Conservation (phyloP, 92 coral and sea anemone genomes). For the Heteractis magnifica region DNA sequence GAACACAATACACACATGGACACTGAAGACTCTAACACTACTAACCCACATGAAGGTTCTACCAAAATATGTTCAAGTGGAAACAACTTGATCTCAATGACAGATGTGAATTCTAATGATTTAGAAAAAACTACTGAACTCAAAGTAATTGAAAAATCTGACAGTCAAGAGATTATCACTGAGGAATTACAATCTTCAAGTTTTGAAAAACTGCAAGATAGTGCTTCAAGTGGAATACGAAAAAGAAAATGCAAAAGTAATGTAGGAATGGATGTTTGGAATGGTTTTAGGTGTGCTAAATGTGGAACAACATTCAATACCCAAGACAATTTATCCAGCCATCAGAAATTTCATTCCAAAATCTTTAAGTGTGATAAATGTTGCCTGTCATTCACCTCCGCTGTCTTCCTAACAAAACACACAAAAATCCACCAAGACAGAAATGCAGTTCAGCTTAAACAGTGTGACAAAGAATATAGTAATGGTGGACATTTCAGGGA, state of each 20-base stretch:
- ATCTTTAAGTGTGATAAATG: neutral
- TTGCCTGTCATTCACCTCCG: neutral
- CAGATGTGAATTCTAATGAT: neutral
- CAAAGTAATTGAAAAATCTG: neutral
- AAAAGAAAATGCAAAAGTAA: neutral
- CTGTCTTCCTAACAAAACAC: neutral
- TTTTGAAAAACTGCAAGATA: neutral
- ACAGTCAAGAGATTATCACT: neutral
- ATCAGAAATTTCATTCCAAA: neutral
- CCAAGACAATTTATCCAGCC: neutral
- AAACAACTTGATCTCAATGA: neutral
- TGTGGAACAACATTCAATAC: neutral
- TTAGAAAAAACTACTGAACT: neutral
- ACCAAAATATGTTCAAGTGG: neutral
- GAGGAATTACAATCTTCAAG: neutral
- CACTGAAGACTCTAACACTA: neutral
- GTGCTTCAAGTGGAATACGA: neutral
- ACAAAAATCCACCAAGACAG: neutral
- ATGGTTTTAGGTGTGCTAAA: neutral
- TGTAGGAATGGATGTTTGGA: neutral
- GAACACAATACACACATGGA: neutral
- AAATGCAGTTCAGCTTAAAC: neutral
- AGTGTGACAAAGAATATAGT: too few species aligned
- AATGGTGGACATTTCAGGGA: neutral
- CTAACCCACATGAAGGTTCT: neutral